These are phyloP conservation scores for Pseudobourletiella spinata DNA, from an alignment of 1,140 invertebrate species.

Conservation along the genomic window DNA sequence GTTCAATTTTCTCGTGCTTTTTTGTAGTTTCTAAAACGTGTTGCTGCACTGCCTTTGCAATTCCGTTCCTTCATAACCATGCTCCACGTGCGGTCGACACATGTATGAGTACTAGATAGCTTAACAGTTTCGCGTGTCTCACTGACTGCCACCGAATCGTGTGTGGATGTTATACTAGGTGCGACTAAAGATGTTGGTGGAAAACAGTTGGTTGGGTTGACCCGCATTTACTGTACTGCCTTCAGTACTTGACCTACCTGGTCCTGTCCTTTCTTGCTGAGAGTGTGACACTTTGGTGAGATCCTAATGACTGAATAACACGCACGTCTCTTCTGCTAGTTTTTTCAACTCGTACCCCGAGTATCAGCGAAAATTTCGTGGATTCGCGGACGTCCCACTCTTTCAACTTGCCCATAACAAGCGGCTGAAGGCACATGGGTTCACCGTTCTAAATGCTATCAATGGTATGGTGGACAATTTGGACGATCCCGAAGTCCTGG, in stretches of 20 bases:
- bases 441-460: conserved; percentile 41
- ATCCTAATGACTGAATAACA: no score
- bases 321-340: no score
- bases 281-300: no score
- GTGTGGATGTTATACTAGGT: background rate
- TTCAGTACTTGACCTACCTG: no score
- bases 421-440: conserved; percentile 40
- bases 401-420: conserved; percentile 37
- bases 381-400: conserved; percentile 38
- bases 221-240: no score
- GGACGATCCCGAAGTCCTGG: conserved; percentile 40
- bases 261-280: no score
- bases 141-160: background rate
- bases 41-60: no score
- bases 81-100: background rate
- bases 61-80: background rate
- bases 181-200: no score
- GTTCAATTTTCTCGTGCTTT: background rate
- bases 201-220: no score
- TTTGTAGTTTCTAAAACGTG: conserved; percentile 1
- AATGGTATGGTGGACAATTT: conserved; percentile 41
- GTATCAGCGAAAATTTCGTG: conserved; percentile 38
- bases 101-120: background rate
- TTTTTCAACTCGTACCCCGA: conserved; percentile 40
- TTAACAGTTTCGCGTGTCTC: background rate